Evolutionary conservation across 2,113 vertebrate species (phyloP).

Genomic region (Anhinga anhinga): DNA sequence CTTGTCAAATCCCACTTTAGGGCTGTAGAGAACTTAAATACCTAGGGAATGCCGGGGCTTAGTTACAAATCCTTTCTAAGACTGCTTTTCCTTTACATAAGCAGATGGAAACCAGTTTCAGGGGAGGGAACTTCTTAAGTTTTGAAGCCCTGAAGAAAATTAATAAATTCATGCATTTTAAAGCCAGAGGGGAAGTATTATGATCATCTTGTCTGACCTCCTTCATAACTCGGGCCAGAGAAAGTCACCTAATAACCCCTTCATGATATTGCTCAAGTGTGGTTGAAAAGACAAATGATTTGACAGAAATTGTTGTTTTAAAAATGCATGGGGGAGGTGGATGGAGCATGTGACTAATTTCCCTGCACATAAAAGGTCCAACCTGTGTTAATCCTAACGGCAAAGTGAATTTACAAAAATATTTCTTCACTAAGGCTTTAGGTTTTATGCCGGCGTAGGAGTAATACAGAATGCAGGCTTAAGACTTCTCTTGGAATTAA

Average conservation of each 20-base stretch:
- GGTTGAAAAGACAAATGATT: neutral
- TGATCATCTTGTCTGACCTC: neutral
- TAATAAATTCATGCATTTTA: slow-evolving; percentile 5
- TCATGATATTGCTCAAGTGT: neutral
- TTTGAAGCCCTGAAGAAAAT: slow-evolving; percentile 30
- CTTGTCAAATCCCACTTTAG: neutral
- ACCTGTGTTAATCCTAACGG: neutral
- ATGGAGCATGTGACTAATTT: neutral
- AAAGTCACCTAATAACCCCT: neutral
- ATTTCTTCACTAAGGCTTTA: neutral
- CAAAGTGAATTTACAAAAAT: slow-evolving; percentile 17
- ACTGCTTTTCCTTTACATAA: slow-evolving; percentile 22
- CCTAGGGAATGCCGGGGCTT: neutral
- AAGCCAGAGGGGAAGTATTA: neutral
- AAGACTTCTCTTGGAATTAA: slow-evolving; percentile 49
- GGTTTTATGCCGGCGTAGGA: neutral
- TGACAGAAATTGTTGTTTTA: neutral
- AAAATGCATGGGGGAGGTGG: neutral
- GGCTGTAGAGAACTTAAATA: neutral
- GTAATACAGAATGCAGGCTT: neutral
- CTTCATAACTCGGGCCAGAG: neutral
- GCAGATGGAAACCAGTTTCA: slow-evolving; percentile 17
- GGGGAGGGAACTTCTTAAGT: slow-evolving; percentile 2
- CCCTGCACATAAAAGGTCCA: neutral
- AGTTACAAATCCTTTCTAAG: slow-evolving; percentile 44